phyloP scores from a whole-genome alignment of 2,797 vertebrate species.

The Spondyliosoma cantharus region DNA sequence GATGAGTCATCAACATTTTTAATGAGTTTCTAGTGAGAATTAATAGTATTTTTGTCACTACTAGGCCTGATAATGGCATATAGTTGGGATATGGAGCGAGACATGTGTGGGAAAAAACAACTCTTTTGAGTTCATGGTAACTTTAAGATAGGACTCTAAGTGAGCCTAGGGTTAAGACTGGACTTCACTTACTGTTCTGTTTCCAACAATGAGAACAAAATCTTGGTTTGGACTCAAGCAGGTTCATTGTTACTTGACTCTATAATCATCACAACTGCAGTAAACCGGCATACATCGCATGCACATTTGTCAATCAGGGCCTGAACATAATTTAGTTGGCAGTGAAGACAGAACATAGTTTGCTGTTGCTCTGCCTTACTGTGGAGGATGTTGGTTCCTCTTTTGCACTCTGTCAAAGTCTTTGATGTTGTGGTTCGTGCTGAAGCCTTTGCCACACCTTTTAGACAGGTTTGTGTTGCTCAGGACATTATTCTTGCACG shows the following conservation, averaged over 20 bases:
- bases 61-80: too few relatives aligned
- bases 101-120: too few relatives aligned
- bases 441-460: constrained; percentile 1
- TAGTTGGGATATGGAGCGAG: too few relatives aligned
- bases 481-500: not conserved
- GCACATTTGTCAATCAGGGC: not conserved
- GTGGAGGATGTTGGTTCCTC: not conserved
- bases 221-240: not conserved
- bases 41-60: too few relatives aligned
- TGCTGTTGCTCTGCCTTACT: not conserved
- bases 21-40: too few relatives aligned
- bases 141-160: too few relatives aligned
- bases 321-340: not conserved
- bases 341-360: not conserved
- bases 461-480: constrained; percentile 15
- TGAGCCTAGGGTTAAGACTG: not conserved
- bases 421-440: constrained; percentile 11
- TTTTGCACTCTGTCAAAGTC: not conserved
- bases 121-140: too few relatives aligned
- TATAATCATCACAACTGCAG: too few relatives aligned
- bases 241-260: not conserved
- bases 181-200: not conserved
- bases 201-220: not conserved
- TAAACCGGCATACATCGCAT: not conserved
- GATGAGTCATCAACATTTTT: too few relatives aligned